These are phyloP conservation scores for Latrodectus elegans DNA, from an alignment of 2,888 invertebrate genomes.

Conservation along the genomic window DNA sequence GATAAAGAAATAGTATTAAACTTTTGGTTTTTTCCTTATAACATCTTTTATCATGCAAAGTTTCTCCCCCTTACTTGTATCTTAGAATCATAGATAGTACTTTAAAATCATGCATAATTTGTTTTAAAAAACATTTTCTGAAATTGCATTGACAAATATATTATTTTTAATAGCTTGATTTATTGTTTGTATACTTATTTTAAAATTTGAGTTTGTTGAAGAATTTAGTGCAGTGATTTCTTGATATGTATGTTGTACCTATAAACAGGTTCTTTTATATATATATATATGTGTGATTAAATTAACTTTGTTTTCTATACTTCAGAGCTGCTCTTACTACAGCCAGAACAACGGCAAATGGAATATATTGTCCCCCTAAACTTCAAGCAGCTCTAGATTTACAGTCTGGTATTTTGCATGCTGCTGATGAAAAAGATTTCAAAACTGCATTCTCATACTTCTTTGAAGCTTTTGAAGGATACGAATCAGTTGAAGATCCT, in stretches of 20 bases:
- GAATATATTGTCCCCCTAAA: constrained; percentile 99
- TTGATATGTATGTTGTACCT: background rate
- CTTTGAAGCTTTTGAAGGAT: constrained; percentile 99
- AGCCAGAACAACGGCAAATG: constrained; percentile 99
- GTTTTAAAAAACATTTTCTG: too few species aligned
- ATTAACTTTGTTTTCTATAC: background rate
- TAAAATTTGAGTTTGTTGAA: too few species aligned
- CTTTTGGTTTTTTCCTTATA: too few species aligned
- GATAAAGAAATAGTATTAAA: too few species aligned
- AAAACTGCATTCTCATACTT: constrained; percentile 99
- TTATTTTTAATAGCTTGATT: too few species aligned
- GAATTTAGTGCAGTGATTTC: background rate
- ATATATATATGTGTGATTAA: background rate
- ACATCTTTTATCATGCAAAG: too few species aligned
- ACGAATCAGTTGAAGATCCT: constrained; percentile 92
- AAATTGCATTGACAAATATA: too few species aligned
- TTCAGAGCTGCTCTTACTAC: constrained; percentile 94
- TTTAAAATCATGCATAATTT: too few species aligned
- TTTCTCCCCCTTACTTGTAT: too few species aligned
- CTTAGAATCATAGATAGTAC: too few species aligned
- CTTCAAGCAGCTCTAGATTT: constrained; percentile 98
- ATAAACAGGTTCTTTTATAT: background rate
- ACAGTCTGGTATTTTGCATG: constrained; percentile 95
- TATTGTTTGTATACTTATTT: too few species aligned
- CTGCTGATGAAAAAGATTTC: constrained; percentile 99